Base-by-base conservation (phyloP, 2,797 vertebrate species). In the Darevskia mixta region DNA sequence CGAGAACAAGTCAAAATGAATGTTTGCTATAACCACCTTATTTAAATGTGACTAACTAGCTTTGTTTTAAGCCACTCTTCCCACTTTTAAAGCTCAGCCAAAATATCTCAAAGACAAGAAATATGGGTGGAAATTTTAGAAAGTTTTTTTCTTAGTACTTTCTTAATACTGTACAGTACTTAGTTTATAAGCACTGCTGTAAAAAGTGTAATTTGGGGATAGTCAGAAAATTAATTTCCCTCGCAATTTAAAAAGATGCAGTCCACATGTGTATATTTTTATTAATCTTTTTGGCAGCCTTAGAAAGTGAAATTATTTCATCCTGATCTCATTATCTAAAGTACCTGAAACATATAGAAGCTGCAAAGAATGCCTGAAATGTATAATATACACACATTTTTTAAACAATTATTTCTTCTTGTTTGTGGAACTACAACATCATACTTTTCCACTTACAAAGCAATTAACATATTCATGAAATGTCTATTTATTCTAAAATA, bases 391-490 rank as follows among this genome's bases (percentile, higher is more conserved):
- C 66, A 81, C 86, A 89, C 90, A 93, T 96, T 93, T 95, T 88
- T 7, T 23, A 64, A 64, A 23, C 61, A 64, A 64, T 64, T 64
- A 64, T 86, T 95, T 96, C 91, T 95, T 89, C 55, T 94, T 87
- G 89, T 91, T 94, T 89, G 92, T 41, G 86, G 87, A 95, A 94
- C 95, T 91, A 87, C 0, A 55, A 79, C 92, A 87, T 79, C 64
- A 81, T 94, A 93, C 95, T 97, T 89, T 91, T 89, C 88, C 89
- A 96, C 95, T 95, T 96, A 95, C 94, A 75, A 92, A 91, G 93
- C 96, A 96, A 97, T 97, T 97, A 97, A 93, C 97, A 97, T 97
- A 97, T 97, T 97, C 97, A 97, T 97, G 97, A 97, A 96, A 96
- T 89, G 90, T 93, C 93, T 97, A 97, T 97, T 97, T 97, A 97